These are phyloP conservation scores for Rotaria socialis DNA, from an alignment of 2,888 invertebrate species.

Conservation along the genomic window DNA sequence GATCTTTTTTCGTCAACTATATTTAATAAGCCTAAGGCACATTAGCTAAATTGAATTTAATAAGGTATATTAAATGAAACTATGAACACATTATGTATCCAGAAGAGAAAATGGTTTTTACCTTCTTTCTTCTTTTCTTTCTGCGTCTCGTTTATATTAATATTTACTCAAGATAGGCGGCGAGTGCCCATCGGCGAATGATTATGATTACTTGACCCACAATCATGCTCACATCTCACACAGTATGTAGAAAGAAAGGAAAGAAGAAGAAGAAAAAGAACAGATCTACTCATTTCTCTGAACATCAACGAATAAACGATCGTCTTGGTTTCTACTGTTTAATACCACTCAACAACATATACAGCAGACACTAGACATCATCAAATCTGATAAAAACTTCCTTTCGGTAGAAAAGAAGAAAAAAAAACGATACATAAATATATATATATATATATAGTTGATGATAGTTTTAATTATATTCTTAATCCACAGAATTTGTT, in stretches of 20 bases:
- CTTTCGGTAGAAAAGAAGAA: neutral
- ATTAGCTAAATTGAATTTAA: neutral
- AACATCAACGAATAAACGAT: neutral
- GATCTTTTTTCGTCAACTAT: too few species aligned
- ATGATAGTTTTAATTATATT: neutral
- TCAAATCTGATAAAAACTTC: neutral
- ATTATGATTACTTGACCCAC: slow-evolving; percentile 25
- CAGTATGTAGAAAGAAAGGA: too few species aligned
- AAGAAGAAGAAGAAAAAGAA: neutral
- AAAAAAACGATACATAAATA: neutral
- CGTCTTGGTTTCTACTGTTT: neutral
- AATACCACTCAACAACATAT: neutral
- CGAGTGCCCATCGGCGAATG: slow-evolving; percentile 11
- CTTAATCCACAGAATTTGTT: neutral
- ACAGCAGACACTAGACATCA: neutral
- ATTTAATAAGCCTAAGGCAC: too few species aligned
- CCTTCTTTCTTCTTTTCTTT: neutral
- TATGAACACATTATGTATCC: neutral
- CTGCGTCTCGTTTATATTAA: neutral
- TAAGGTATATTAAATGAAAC: neutral
- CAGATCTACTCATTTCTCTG: neutral
- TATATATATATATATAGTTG: neutral
- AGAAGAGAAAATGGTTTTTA: neutral
- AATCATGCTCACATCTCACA: neutral
- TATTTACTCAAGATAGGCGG: slow-evolving; percentile 16